phyloP scores from a whole-genome alignment of 2,113 vertebrate genomes.

The Gymnorhina tibicen region DNA sequence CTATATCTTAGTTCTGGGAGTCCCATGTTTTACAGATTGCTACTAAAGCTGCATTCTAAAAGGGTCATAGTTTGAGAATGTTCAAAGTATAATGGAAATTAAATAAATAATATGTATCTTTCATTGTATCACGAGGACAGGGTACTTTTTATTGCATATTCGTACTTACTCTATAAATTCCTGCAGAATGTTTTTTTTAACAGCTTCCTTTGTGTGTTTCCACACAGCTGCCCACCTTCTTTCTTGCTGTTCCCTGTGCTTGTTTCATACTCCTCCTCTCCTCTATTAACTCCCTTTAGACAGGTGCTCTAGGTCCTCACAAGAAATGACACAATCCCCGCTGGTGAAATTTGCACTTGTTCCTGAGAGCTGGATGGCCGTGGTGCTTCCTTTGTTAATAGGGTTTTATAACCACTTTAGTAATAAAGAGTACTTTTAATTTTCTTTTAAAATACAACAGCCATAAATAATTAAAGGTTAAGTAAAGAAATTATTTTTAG shows the following conservation, averaged over 20 bases:
- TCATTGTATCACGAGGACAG: not conserved
- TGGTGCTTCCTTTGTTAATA: not conserved
- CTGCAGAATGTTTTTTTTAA: not conserved
- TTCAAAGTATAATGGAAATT: not conserved
- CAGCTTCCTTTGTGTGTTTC: not conserved
- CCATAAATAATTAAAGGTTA: not conserved
- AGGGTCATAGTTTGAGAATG: not conserved
- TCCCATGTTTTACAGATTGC: not conserved
- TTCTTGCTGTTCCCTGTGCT: not conserved
- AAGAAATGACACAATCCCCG: not conserved
- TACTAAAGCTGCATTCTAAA: not conserved
- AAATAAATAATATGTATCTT: not conserved
- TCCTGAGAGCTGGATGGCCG: not conserved
- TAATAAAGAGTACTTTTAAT: not conserved
- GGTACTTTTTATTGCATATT: not conserved
- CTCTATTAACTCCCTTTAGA: not conserved
- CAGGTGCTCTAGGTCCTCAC: not conserved
- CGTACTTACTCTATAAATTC: not conserved
- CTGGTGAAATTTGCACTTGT: not conserved
- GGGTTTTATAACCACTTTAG: not conserved
- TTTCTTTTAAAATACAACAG: not conserved
- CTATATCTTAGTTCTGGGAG: not conserved
- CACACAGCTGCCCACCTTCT: not conserved
- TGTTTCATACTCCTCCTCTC: not conserved
- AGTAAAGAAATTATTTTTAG: slow-evolving; percentile 1